A percentile compares a stretch with the other conserved stretches of the same genome.
Evolutionary conservation across 2,888 invertebrate genomes (phyloP).

Genomic region (Polyploca ridens): DNA sequence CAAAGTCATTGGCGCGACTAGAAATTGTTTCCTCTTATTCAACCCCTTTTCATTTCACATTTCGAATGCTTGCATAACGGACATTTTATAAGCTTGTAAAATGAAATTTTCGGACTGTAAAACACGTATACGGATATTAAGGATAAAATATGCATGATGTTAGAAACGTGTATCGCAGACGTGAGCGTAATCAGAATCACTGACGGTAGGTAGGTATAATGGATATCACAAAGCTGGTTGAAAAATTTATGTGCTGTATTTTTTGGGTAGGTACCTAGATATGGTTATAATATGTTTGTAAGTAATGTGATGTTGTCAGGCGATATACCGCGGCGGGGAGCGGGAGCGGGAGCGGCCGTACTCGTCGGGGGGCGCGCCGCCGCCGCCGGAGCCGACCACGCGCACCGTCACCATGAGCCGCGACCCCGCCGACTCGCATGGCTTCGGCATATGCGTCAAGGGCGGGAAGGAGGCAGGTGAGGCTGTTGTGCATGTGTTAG

Average conservation of each 20-base stretch:
- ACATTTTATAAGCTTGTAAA: constrained; percentile 18
- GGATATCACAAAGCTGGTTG: background rate
- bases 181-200: background rate
- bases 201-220: background rate
- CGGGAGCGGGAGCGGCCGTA: constrained; percentile 80
- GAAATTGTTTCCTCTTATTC: constrained; percentile 36
- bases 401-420: constrained; percentile 94
- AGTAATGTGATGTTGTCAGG: constrained; percentile 38
- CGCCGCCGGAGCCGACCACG: constrained; percentile 90
- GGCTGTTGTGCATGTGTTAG: constrained; percentile 21
- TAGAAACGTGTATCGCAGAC: background rate
- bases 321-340: constrained; percentile 84
- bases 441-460: constrained; percentile 96
- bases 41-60: constrained; percentile 25
- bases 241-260: background rate
- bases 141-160: background rate
- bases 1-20: constrained; percentile 37
- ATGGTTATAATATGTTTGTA: background rate
- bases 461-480: constrained; percentile 95
- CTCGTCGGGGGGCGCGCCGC: constrained; percentile 84
- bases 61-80: constrained; percentile 22
- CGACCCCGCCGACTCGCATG: constrained; percentile 92
- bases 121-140: constrained; percentile 19
- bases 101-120: constrained; percentile 22
- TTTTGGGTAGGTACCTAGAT: background rate